Evolutionary conservation across 1,140 invertebrate genomes (phyloP).

Genomic region (Lutraria rhynchaena): DNA sequence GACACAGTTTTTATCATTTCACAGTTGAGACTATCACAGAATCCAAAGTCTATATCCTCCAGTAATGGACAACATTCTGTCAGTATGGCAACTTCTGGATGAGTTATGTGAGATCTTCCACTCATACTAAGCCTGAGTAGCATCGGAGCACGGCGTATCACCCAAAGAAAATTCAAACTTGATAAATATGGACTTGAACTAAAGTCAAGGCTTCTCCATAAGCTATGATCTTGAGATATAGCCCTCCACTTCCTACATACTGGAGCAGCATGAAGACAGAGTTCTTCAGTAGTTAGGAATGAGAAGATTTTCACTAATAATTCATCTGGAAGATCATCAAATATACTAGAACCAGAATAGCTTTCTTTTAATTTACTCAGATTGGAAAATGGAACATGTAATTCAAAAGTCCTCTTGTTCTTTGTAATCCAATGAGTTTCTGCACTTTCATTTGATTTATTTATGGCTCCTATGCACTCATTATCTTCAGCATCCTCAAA

Average conservation of each 20-base stretch:
- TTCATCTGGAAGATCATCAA: conserved; percentile 48
- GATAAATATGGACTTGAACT: conserved; percentile 20
- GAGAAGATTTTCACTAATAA: conserved; percentile 47
- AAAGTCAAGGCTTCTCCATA: conserved; percentile 47
- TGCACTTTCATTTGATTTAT: neutral
- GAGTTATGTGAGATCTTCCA: conserved; percentile 20
- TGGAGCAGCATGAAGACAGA: conserved; percentile 40
- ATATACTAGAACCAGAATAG: conserved; percentile 10
- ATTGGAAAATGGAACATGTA: conserved; percentile 2
- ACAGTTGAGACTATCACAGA: conserved; percentile 34
- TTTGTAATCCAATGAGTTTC: neutral
- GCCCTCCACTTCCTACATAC: conserved; percentile 41
- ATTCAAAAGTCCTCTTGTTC: conserved; percentile 16
- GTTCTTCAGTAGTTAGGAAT: conserved; percentile 22
- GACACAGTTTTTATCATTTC: conserved; percentile 19
- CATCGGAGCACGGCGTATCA: conserved; percentile 23
- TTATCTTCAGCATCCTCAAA: too few relatives aligned
- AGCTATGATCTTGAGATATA: conserved; percentile 36
- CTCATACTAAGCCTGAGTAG: conserved; percentile 19
- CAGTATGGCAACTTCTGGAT: conserved; percentile 45
- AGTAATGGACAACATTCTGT: conserved; percentile 29
- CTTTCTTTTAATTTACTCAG: neutral
- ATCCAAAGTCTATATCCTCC: conserved; percentile 44
- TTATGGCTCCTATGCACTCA: too few relatives aligned
- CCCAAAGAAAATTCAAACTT: conserved; percentile 33